Base-by-base conservation (phyloP, 2,888 invertebrate species). In the Sicus ferrugineus region DNA sequence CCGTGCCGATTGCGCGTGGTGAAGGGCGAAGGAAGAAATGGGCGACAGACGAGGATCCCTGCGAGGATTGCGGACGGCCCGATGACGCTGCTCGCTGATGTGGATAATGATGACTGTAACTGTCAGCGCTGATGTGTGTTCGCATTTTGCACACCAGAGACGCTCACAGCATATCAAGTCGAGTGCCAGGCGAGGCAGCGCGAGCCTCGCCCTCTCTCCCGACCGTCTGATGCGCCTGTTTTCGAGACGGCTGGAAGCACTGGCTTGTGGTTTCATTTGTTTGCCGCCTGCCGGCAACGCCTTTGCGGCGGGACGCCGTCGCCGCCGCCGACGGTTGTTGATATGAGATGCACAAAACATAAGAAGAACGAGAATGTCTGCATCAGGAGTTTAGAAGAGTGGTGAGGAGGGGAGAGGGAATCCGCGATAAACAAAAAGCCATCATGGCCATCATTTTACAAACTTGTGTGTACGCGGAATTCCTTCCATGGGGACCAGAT, bases 281-380 rank as follows among this genome's bases (percentile, higher is more conserved):
- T 54, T 28, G 6, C 28, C 1, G 23, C 3, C 4, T 54, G 54
- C 28, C 54, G 54, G 21, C 52, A n/a, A 23, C 54, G 23, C 2
- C 26, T 28, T 16, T 16, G 28, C 14, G 7, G 26, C 28, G 42
- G 42, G 42, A 14, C 42, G 42, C 42, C 54, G 14, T 9, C 9
- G n/a, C 48, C 19, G 52, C 21, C 52, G 54, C 54, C 28, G 54
- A 54, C 54, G 28, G 54, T 28, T 54, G 23, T 54, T 54, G 28
- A 28, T 14, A 14, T 23, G 3, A 6, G 26, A 14, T 23, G 26
- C 54, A 3, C n/a, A 3, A 3, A 54, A 11, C 42, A 4, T 26
- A 50, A 46, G 4, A 54, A 28, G 54, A 54, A 54, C 3, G 54
- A 28, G n/a, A 16, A 42, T 38, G 38, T n/a, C n/a, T n/a, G n/a